A percentile compares a stretch with the other conserved stretches of the same genome.
These are phyloP conservation scores for Plebejus argus DNA, from an alignment of 2,888 invertebrate genomes.

Conservation along the genomic window DNA sequence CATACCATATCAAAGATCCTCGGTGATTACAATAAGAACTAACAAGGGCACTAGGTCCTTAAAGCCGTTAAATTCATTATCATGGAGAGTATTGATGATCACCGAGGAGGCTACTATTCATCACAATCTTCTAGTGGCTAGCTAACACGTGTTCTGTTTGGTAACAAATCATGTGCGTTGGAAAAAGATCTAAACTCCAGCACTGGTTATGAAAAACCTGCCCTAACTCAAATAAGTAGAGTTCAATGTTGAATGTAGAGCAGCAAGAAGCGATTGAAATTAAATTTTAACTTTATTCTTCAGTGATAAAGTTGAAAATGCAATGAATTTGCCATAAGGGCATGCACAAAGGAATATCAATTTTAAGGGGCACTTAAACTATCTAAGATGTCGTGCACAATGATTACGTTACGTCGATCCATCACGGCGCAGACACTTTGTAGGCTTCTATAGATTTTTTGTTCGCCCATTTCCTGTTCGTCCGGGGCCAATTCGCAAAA, in stretches of 20 bases:
- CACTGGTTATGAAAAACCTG: slow-evolving; percentile 20
- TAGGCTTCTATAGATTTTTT: slow-evolving; percentile 70
- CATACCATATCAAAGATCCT: too few species aligned
- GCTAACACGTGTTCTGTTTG: slow-evolving; percentile 73
- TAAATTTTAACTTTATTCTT: slow-evolving; percentile 44
- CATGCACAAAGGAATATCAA: slow-evolving; percentile 63
- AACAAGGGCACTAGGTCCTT: not conserved
- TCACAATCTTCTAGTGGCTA: slow-evolving; percentile 60
- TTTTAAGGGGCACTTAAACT: slow-evolving; percentile 76
- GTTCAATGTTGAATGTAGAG: slow-evolving; percentile 29
- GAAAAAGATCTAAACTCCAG: slow-evolving; percentile 26
- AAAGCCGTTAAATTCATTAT: slow-evolving; percentile 9
- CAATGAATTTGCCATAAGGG: slow-evolving; percentile 31
- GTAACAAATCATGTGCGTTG: slow-evolving; percentile 43
- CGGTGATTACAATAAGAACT: not conserved
- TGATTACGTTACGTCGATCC: slow-evolving; percentile 77
- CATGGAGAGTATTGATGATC: slow-evolving; percentile 11
- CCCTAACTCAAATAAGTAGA: not conserved
- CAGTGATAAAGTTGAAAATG: slow-evolving; percentile 33
- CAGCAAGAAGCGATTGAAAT: not conserved
- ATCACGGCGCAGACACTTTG: slow-evolving; percentile 72
- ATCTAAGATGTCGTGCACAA: slow-evolving; percentile 63
- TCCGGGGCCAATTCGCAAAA: slow-evolving; percentile 59
- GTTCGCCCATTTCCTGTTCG: slow-evolving; percentile 74
- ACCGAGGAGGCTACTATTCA: slow-evolving; percentile 18